Percentiles rank a stretch among this genome's conserved stretches.
These are phyloP conservation scores for Otocyon megalotis DNA, from an alignment of 2,113 vertebrate species.

Conservation along the genomic window DNA sequence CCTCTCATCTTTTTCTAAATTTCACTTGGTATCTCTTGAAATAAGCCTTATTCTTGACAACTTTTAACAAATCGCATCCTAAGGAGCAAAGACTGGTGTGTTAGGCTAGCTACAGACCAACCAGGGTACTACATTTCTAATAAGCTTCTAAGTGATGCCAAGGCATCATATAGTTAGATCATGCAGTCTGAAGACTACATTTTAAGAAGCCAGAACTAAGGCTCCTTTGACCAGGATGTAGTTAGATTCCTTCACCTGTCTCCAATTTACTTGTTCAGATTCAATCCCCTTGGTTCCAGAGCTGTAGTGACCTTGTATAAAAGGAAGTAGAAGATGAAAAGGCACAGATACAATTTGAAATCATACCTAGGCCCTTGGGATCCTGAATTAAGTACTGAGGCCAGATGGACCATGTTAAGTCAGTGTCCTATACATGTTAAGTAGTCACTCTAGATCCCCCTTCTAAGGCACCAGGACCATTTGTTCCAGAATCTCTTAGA, in stretches of 20 bases:
- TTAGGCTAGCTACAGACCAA: background rate
- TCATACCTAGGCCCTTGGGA: background rate
- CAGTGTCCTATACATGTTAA: background rate
- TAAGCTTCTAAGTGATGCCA: background rate
- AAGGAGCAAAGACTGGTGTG: background rate
- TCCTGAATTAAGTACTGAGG: background rate
- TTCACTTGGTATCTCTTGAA: background rate
- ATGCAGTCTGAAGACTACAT: background rate
- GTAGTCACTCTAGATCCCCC: background rate
- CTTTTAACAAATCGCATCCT: background rate
- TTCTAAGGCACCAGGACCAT: background rate
- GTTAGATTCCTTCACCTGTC: background rate
- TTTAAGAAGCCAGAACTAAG: conserved; percentile 18
- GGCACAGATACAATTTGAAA: background rate
- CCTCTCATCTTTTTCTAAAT: background rate
- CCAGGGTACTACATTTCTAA: background rate
- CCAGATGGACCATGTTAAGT: background rate
- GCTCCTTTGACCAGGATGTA: background rate
- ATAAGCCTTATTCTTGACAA: background rate
- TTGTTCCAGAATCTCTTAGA: conserved; percentile 17
- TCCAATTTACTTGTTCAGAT: background rate
- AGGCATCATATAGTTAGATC: background rate
- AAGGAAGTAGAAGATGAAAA: background rate
- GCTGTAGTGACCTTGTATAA: background rate
- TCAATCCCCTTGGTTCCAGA: background rate